Evolutionary conservation across 2,888 invertebrate species (phyloP).

Genomic region (Villa cingulata): DNA sequence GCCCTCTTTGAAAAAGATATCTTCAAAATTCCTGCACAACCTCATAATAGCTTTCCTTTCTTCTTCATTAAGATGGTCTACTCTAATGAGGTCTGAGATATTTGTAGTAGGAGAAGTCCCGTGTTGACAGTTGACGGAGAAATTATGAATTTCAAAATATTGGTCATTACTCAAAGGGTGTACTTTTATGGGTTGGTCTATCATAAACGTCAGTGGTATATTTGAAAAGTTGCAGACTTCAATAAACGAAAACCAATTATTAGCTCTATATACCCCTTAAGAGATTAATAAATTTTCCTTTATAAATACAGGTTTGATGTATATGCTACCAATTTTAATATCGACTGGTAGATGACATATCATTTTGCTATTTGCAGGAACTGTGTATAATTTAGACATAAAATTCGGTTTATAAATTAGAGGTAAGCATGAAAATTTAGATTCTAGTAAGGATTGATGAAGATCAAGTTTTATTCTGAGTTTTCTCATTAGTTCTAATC

Average conservation of each 20-base stretch:
- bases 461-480: too few relatives aligned
- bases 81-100: background rate
- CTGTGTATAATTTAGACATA: too few relatives aligned
- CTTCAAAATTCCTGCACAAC: conserved; percentile 6
- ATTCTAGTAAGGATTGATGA: too few relatives aligned
- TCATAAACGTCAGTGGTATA: background rate
- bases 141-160: background rate
- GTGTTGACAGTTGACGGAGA: background rate
- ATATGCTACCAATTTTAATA: too few relatives aligned
- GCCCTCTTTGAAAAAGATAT: conserved; percentile 10
- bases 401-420: too few relatives aligned
- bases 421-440: too few relatives aligned
- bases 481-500: too few relatives aligned
- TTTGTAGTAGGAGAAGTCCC: background rate
- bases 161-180: background rate
- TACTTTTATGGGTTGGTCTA: background rate
- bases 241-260: background rate
- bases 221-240: background rate
- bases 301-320: too few relatives aligned
- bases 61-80: conserved; percentile 7
- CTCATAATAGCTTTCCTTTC: conserved; percentile 9
- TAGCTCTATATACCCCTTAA: background rate
- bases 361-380: too few relatives aligned
- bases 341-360: too few relatives aligned
- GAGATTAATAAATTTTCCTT: too few relatives aligned